Conservation (phyloP, 1,140 invertebrate species). For the Drosophila arizonae region DNA sequence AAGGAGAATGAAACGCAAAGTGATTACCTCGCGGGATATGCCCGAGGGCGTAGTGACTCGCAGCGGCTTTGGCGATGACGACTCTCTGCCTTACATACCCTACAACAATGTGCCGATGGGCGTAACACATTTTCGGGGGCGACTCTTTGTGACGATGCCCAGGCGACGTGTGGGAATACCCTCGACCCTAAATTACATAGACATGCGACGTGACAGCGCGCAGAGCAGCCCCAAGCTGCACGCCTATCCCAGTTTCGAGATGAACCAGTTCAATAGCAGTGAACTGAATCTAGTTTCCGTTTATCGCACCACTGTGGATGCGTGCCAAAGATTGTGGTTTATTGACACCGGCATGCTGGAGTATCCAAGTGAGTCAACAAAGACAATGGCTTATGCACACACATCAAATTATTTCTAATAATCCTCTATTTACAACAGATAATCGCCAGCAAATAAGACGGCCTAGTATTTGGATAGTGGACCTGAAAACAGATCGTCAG, state of each 20-base stretch:
- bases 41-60: constrained; percentile 31
- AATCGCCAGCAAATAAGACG: constrained; percentile 84
- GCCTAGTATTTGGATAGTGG: constrained; percentile 87
- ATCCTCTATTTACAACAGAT: constrained; percentile 74
- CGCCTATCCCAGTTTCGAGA: constrained; percentile 86
- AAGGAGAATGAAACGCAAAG: constrained; percentile 41
- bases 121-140: constrained; percentile 86
- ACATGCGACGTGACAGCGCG: constrained; percentile 81
- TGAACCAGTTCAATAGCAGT: constrained; percentile 84
- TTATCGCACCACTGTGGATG: constrained; percentile 87
- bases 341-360: constrained; percentile 87
- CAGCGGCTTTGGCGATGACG: not conserved
- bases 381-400: not conserved
- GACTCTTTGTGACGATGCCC: constrained; percentile 89
- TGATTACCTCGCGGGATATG: constrained; percentile 57
- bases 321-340: constrained; percentile 88
- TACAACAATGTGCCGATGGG: constrained; percentile 90
- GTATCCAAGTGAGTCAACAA: constrained; percentile 58
- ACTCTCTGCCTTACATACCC: constrained; percentile 58
- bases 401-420: not conserved
- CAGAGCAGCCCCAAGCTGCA: constrained; percentile 84
- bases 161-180: constrained; percentile 87
- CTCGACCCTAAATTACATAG: constrained; percentile 88
- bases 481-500: constrained; percentile 85
- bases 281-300: constrained; percentile 85